Percentiles rank a stretch among this genome's conserved stretches.
phyloP scores from a whole-genome alignment of 2,797 vertebrate genomes.

The Aphelocoma californica region DNA sequence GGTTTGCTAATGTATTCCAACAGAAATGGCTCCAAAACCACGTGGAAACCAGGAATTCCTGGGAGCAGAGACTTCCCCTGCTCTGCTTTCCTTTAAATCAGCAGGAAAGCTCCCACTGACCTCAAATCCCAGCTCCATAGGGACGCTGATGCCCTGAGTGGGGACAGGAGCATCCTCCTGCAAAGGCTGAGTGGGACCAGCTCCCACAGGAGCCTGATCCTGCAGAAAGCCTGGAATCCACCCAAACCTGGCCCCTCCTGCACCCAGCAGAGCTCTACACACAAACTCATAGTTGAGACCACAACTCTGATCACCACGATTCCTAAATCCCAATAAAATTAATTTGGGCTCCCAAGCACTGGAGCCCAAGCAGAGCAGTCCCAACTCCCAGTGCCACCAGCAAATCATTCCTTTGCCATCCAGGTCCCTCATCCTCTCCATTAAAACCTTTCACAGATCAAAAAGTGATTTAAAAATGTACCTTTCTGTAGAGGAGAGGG shows the following conservation, averaged over 20 bases:
- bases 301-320: neutral
- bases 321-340: rapidly evolving
- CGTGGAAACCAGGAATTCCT: rapidly evolving
- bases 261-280: rapidly evolving
- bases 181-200: neutral
- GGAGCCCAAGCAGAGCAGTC: neutral
- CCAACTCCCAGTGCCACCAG: neutral
- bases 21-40: neutral
- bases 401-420: neutral
- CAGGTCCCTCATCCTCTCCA: rapidly evolving
- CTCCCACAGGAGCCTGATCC: neutral
- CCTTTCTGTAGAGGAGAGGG: neutral
- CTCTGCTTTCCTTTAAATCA: neutral
- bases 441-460: neutral
- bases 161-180: neutral
- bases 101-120: neutral
- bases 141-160: rapidly evolving
- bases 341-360: rapidly evolving
- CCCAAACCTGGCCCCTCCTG: neutral
- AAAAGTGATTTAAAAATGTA: rapidly evolving
- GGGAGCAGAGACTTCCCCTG: rapidly evolving
- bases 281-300: rapidly evolving
- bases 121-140: rapidly evolving
- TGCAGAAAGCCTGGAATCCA: neutral
- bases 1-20: neutral